Percentiles rank a stretch among this genome's conserved stretches.
phyloP scores from a whole-genome alignment of 2,888 invertebrate species.

The Dryococelus australis region DNA sequence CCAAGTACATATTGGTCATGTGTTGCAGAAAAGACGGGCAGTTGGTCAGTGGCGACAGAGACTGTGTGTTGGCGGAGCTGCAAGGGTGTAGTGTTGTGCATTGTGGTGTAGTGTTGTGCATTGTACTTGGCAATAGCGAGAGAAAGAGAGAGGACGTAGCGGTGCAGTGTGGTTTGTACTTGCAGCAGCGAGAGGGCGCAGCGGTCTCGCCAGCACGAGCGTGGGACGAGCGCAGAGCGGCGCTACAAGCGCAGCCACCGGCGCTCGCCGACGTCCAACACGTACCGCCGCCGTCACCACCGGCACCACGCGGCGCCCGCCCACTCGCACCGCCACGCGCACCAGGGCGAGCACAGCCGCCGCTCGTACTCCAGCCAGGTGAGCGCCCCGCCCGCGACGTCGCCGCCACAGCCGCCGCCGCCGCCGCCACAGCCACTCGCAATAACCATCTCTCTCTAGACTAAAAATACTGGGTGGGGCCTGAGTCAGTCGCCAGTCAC shows the following conservation, averaged over 20 bases:
- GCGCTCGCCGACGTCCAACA: slow-evolving; percentile 78
- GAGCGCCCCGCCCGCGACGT: slow-evolving; percentile 44
- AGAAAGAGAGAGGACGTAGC: not conserved
- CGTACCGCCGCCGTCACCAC: not conserved
- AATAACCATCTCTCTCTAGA: slow-evolving; percentile 3
- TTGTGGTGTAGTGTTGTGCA: no score
- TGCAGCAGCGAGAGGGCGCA: slow-evolving; percentile 67
- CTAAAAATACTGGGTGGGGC: slow-evolving; percentile 24
- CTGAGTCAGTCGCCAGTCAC: slow-evolving; percentile 38
- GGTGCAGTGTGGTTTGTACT: not conserved
- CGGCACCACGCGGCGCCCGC: not conserved
- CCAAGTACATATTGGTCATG: no score
- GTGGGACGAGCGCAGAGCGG: slow-evolving; percentile 79
- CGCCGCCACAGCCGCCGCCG: slow-evolving; percentile 27
- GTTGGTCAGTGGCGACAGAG: no score
- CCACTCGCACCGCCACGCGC: slow-evolving; percentile 71
- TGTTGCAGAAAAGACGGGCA: no score
- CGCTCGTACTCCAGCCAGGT: slow-evolving; percentile 47
- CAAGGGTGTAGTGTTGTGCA: no score
- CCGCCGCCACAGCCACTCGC: slow-evolving; percentile 32
- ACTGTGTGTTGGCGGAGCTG: no score
- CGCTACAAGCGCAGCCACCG: slow-evolving; percentile 87
- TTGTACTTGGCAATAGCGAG: no score
- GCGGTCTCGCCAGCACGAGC: slow-evolving; percentile 69
- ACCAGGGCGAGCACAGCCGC: slow-evolving; percentile 52